Evolutionary conservation across 2,797 vertebrate genomes (phyloP).

Genomic region (Selene dorsalis): DNA sequence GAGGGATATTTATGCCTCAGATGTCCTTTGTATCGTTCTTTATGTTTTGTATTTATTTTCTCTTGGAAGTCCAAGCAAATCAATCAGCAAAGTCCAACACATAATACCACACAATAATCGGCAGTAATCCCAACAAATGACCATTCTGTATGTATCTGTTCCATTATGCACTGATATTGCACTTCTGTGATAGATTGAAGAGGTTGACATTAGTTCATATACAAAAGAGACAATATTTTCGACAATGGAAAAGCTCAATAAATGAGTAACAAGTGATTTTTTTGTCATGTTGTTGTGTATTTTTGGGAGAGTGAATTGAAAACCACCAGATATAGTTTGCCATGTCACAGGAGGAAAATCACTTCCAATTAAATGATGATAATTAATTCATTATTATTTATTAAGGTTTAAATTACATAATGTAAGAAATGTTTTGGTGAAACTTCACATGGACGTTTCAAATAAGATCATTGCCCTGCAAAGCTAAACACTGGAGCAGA

Average conservation of each 20-base stretch:
- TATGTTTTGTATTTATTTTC: slow-evolving; percentile 75
- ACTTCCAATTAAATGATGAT: too few species aligned
- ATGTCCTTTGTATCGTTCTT: slow-evolving; percentile 41
- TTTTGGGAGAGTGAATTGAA: not conserved
- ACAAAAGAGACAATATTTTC: slow-evolving; percentile 31
- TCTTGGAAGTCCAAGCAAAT: not conserved
- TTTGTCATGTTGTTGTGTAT: not conserved
- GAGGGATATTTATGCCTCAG: slow-evolving; percentile 8
- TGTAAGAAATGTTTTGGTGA: not conserved
- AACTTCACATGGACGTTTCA: not conserved
- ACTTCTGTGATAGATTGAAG: slow-evolving; percentile 22
- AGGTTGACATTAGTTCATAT: slow-evolving; percentile 22
- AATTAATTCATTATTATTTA: too few species aligned
- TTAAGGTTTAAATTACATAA: not conserved
- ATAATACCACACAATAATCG: slow-evolving; percentile 10
- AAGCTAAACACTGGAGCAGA: not conserved
- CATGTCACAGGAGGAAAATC: not conserved
- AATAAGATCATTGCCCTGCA: not conserved
- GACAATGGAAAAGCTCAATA: slow-evolving; percentile 44
- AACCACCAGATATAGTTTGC: not conserved
- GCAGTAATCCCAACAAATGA: slow-evolving; percentile 5
- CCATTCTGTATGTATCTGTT: slow-evolving; percentile 4
- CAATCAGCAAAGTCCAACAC: not conserved
- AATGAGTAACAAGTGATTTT: slow-evolving; percentile 26
- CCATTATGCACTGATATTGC: slow-evolving; percentile 8